These are phyloP conservation scores for Orchestes rusci DNA, from an alignment of 2,888 invertebrate genomes.

Conservation along the genomic window DNA sequence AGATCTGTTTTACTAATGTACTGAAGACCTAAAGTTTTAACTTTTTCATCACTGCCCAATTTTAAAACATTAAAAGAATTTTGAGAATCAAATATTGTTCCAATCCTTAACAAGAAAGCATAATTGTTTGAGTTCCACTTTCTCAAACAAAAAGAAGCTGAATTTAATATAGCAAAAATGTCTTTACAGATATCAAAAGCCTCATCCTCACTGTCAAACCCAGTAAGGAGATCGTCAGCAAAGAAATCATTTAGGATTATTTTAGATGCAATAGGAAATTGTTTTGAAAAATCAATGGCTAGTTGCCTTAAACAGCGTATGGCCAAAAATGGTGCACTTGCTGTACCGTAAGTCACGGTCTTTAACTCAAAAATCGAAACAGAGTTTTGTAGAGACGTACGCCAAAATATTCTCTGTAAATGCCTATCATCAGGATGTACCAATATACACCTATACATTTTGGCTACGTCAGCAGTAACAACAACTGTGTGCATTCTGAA, in stretches of 20 bases:
- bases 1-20: conserved; percentile 22
- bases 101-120: neutral
- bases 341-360: conserved; percentile 10
- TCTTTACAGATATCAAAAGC: conserved; percentile 9
- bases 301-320: conserved; percentile 8
- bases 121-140: conserved; percentile 13
- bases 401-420: conserved; percentile 10
- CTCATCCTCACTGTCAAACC: conserved; percentile 7
- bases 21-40: conserved; percentile 7
- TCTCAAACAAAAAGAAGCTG: conserved; percentile 7
- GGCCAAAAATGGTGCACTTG: conserved; percentile 8
- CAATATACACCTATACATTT: conserved; percentile 12
- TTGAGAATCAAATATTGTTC: conserved; percentile 1
- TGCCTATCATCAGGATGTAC: conserved; percentile 11
- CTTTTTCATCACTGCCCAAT: conserved; percentile 7
- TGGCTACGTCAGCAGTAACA: conserved; percentile 8
- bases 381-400: neutral
- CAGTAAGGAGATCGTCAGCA: conserved; percentile 10
- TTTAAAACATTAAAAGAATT: conserved; percentile 5
- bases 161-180: conserved; percentile 6
- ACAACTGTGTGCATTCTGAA: conserved; percentile 5
- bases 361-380: conserved; percentile 8
- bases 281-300: conserved; percentile 1
- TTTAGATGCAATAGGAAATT: conserved; percentile 4
- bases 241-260: conserved; percentile 7